phyloP scores from a whole-genome alignment of 2,113 vertebrate genomes.

The Azemiops feae region DNA sequence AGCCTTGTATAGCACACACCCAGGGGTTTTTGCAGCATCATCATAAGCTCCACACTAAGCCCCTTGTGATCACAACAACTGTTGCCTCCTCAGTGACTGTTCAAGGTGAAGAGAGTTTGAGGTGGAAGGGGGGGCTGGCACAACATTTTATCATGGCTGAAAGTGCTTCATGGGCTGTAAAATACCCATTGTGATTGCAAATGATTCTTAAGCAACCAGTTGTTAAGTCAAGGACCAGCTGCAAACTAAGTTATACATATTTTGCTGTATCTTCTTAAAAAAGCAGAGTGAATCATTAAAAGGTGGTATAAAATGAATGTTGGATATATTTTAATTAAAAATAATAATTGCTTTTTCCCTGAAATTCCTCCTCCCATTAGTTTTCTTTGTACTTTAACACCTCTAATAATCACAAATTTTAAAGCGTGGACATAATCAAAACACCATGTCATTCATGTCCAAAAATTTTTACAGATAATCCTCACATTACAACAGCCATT shows the following conservation, averaged over 20 bases:
- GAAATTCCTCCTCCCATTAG: not conserved
- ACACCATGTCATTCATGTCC: not conserved
- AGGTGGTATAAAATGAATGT: not conserved
- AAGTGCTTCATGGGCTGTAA: too few relatives aligned
- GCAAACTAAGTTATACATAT: not conserved
- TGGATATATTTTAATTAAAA: not conserved
- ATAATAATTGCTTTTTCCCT: not conserved
- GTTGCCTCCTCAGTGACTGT: too few relatives aligned
- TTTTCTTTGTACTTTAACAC: not conserved
- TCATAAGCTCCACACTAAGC: too few relatives aligned
- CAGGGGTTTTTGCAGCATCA: too few relatives aligned
- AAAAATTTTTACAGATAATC: not conserved
- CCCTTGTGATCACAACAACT: too few relatives aligned
- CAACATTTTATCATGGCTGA: too few relatives aligned
- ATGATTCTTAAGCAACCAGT: too few relatives aligned
- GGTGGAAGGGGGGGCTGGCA: too few relatives aligned
- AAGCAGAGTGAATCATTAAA: not conserved
- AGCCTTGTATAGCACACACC: too few relatives aligned
- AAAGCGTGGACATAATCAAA: not conserved
- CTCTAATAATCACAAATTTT: not conserved
- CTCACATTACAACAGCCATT: not conserved
- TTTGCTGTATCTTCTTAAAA: not conserved
- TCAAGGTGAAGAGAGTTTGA: too few relatives aligned
- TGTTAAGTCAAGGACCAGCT: not conserved
- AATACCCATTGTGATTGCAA: too few relatives aligned